phyloP scores from a whole-genome alignment of 2,797 vertebrate species.

The Sparus aurata region DNA sequence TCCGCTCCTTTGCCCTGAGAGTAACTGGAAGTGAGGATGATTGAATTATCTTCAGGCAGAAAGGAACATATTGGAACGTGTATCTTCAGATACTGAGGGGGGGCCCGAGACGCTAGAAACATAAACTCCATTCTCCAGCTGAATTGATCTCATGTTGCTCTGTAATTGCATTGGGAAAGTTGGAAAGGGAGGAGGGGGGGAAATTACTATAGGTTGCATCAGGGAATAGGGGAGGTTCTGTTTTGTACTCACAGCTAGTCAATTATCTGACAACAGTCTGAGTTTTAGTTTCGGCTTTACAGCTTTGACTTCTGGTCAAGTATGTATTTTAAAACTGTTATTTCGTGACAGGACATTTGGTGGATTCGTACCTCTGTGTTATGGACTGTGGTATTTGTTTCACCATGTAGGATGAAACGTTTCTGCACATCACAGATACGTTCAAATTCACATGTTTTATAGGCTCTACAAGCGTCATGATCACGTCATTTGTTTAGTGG shows the following conservation, averaged over 20 bases:
- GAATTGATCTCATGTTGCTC: constrained; percentile 74
- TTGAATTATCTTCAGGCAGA: constrained; percentile 76
- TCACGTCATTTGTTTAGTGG: too few species aligned
- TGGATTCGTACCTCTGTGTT: neutral
- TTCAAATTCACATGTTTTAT: too few species aligned
- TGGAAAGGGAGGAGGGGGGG: constrained; percentile 31
- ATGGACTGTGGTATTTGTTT: neutral
- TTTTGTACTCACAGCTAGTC: constrained; percentile 40
- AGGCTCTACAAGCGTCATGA: too few species aligned
- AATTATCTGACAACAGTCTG: constrained; percentile 40
- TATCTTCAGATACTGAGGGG: constrained; percentile 50
- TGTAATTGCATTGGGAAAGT: constrained; percentile 76
- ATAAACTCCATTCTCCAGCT: constrained; percentile 68
- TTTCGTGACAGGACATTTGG: neutral
- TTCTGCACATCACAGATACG: too few species aligned
- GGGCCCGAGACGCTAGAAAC: constrained; percentile 60
- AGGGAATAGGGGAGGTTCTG: constrained; percentile 41
- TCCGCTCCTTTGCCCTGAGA: constrained; percentile 67
- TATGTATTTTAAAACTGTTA: neutral
- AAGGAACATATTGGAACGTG: constrained; percentile 72
- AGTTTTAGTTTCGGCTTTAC: neutral
- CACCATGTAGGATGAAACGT: too few species aligned
- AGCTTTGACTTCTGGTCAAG: constrained; percentile 12
- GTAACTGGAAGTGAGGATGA: constrained; percentile 75
- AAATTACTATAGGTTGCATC: constrained; percentile 53